These are phyloP conservation scores for Pseudomugil tenellus DNA, from an alignment of 2,797 vertebrate genomes.

Conservation along the genomic window DNA sequence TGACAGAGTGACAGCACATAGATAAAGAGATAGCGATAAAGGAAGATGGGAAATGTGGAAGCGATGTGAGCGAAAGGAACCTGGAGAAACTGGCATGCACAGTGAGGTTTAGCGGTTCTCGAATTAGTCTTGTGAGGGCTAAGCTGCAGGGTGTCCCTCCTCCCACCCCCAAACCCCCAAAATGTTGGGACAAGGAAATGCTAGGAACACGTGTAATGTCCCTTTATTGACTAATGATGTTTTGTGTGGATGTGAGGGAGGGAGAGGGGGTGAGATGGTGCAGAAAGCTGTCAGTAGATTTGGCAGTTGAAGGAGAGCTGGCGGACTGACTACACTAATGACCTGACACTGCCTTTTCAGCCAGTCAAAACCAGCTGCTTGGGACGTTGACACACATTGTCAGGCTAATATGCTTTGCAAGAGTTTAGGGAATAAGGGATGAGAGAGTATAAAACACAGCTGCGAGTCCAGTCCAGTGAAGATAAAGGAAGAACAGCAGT, in stretches of 20 bases:
- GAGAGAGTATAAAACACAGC: constrained; percentile 68
- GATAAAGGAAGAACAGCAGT: constrained; percentile 75
- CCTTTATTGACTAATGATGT: constrained; percentile 48
- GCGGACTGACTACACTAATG: constrained; percentile 74
- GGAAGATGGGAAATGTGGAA: constrained; percentile 51
- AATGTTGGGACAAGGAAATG: constrained; percentile 22
- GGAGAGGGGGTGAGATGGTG: constrained; percentile 38
- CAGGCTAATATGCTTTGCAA: constrained; percentile 78
- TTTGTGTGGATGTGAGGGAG: constrained; percentile 17
- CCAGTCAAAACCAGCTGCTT: constrained; percentile 77
- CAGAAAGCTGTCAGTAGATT: constrained; percentile 61
- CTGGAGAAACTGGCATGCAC: constrained; percentile 31
- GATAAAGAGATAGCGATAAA: constrained; percentile 53
- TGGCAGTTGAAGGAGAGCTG: constrained; percentile 72
- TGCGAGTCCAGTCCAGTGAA: constrained; percentile 67
- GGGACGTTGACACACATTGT: constrained; percentile 74
- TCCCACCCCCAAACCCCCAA: too few relatives aligned
- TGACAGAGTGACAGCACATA: constrained; percentile 73
- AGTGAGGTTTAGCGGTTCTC: constrained; percentile 20
- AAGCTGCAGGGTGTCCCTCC: not conserved
- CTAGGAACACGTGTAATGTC: constrained; percentile 40
- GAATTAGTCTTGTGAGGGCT: constrained; percentile 36
- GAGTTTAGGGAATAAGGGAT: constrained; percentile 73
- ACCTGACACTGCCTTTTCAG: constrained; percentile 78
- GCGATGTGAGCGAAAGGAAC: constrained; percentile 18